Evolutionary conservation across 2,888 invertebrate species (phyloP).

Genomic region (Ceramica pisi): DNA sequence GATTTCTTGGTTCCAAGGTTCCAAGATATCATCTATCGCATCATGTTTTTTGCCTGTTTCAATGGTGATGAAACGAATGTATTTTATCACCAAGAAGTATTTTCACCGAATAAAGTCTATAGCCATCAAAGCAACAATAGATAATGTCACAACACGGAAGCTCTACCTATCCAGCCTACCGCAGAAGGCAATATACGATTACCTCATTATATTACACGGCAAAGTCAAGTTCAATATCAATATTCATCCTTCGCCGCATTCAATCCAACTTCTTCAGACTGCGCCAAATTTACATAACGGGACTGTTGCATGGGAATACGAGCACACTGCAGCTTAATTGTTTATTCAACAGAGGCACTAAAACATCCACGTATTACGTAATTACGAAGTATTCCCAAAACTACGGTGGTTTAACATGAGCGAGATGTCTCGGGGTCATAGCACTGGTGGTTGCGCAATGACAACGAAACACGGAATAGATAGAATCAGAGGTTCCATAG

Average conservation of each 20-base stretch:
- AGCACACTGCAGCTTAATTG: conserved; percentile 4
- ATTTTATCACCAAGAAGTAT: neutral
- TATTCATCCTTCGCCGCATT: conserved; percentile 36
- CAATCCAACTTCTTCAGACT: conserved; percentile 4
- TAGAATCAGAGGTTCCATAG: conserved; percentile 29
- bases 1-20: neutral
- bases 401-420: conserved; percentile 45
- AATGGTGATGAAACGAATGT: neutral
- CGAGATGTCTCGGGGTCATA: conserved; percentile 59
- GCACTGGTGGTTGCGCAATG: conserved; percentile 60
- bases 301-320: conserved; percentile 36
- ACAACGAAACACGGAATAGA: conserved; percentile 24
- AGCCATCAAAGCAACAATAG: neutral
- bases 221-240: conserved; percentile 47
- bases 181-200: conserved; percentile 20
- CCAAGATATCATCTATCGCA: neutral
- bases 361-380: conserved; percentile 42
- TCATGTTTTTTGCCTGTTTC: neutral
- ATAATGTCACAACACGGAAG: neutral
- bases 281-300: conserved; percentile 46
- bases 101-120: neutral
- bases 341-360: conserved; percentile 37
- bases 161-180: conserved; percentile 8
- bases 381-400: conserved; percentile 53
- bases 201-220: conserved; percentile 8